Percentiles rank a stretch among this genome's conserved stretches.
Conservation (phyloP, 2,888 invertebrate species). For the Lordiphosa fenestrarum region DNA sequence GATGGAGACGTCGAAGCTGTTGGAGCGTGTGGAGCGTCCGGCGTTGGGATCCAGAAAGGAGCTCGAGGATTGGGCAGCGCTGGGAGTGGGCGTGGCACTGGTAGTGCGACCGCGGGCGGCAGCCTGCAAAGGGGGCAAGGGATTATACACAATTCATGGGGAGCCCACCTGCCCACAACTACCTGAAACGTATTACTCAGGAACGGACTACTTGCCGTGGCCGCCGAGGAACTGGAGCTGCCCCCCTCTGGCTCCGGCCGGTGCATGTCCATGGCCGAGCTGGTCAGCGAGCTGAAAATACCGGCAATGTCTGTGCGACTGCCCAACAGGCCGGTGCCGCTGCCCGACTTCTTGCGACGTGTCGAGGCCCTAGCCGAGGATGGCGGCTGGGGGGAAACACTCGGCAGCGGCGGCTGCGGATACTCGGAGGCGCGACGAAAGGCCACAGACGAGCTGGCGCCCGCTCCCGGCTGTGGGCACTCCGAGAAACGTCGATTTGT, state of each 20-base stretch:
- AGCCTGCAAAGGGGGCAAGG: constrained; percentile 17
- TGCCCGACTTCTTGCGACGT: constrained; percentile 74
- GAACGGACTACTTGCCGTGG: constrained; percentile 48
- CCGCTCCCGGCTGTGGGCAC: constrained; percentile 81
- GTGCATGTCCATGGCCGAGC: constrained; percentile 88
- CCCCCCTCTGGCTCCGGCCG: constrained; percentile 55
- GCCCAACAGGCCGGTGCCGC: constrained; percentile 85
- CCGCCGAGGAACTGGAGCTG: constrained; percentile 56
- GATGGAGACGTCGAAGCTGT: constrained; percentile 91
- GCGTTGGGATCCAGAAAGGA: constrained; percentile 78
- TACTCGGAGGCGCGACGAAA: constrained; percentile 87
- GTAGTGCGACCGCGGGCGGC: constrained; percentile 63
- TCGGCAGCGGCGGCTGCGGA: constrained; percentile 81
- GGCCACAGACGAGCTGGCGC: constrained; percentile 56
- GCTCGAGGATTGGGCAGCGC: constrained; percentile 37
- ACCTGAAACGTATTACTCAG: constrained; percentile 54
- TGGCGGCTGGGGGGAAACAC: constrained; percentile 72
- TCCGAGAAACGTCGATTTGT: constrained; percentile 87
- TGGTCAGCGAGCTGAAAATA: constrained; percentile 86
- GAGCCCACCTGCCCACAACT: not conserved
- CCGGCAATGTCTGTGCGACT: constrained; percentile 90
- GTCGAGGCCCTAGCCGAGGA: constrained; percentile 64
- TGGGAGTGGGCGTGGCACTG: constrained; percentile 66
- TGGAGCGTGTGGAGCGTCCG: constrained; percentile 86
- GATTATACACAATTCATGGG: too few relatives aligned